Conservation (phyloP, 2,888 invertebrate species). For the Coenonympha arcania region DNA sequence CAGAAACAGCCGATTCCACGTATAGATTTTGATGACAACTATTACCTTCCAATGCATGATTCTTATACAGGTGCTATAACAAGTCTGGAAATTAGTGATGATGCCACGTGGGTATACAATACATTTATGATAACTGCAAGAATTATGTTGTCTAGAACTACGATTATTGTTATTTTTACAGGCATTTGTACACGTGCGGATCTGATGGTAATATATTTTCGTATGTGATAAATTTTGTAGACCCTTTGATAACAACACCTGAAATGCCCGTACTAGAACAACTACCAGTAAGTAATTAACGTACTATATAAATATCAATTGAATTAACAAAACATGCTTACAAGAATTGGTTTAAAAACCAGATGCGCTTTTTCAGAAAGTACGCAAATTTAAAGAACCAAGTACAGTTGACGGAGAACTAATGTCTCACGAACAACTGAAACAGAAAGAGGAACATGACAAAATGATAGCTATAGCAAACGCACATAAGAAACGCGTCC, state of each 20-base stretch:
- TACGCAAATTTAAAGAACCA: constrained; percentile 44
- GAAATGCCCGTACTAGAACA: constrained; percentile 28
- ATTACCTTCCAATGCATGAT: constrained; percentile 83
- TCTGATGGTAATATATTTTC: constrained; percentile 85
- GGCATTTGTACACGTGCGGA: constrained; percentile 77
- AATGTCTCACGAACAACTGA: constrained; percentile 78
- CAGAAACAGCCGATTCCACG: constrained; percentile 62
- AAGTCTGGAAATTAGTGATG: constrained; percentile 76
- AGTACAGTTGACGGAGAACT: constrained; percentile 59
- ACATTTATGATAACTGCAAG: too few species aligned
- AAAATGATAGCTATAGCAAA: constrained; percentile 76
- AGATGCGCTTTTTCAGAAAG: constrained; percentile 32
- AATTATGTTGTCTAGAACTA: too few species aligned
- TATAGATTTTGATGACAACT: constrained; percentile 74
- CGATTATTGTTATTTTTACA: too few species aligned
- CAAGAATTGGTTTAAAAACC: neutral
- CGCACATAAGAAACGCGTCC: constrained; percentile 76
- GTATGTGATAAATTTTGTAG: constrained; percentile 71
- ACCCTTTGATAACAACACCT: constrained; percentile 39
- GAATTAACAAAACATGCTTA: too few species aligned
- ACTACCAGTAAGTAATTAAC: constrained; percentile 38
- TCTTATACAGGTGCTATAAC: constrained; percentile 79
- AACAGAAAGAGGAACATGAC: constrained; percentile 79
- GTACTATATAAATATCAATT: neutral
- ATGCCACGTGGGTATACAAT: constrained; percentile 71